phyloP scores from a whole-genome alignment of 2,888 invertebrate species.

The Eupithecia vulgata region DNA sequence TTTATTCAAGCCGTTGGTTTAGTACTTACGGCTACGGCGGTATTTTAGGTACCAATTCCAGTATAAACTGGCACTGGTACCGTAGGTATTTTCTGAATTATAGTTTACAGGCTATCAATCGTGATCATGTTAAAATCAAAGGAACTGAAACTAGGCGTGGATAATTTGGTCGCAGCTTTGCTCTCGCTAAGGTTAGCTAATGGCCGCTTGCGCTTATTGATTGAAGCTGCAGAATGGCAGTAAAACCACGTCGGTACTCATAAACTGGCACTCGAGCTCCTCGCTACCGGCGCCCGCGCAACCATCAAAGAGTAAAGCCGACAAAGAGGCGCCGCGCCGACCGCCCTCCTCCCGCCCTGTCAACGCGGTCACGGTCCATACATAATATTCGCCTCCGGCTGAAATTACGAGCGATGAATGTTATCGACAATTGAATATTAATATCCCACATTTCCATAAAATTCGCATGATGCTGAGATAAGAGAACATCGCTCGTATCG shows the following conservation, averaged over 20 bases:
- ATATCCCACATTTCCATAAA: slow-evolving; percentile 68
- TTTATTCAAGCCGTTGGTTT: neutral
- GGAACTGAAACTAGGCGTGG: slow-evolving; percentile 48
- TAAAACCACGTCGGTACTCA: slow-evolving; percentile 75
- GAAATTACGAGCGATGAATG: slow-evolving; percentile 73
- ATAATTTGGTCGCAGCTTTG: slow-evolving; percentile 55
- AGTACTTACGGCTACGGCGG: too few relatives aligned
- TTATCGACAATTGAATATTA: slow-evolving; percentile 76
- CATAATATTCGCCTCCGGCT: slow-evolving; percentile 70
- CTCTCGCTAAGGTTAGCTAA: slow-evolving; percentile 59
- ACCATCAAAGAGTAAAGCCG: slow-evolving; percentile 72
- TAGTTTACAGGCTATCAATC: slow-evolving; percentile 23
- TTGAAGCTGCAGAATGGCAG: slow-evolving; percentile 70
- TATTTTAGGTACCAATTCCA: too few relatives aligned
- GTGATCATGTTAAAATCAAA: slow-evolving; percentile 42
- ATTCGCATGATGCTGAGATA: slow-evolving; percentile 58
- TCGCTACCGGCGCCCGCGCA: slow-evolving; percentile 76
- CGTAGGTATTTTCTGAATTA: neutral
- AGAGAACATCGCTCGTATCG: slow-evolving; percentile 49
- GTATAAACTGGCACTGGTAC: too few relatives aligned
- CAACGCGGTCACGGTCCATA: slow-evolving; percentile 78
- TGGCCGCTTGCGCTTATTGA: slow-evolving; percentile 67
- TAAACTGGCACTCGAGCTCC: slow-evolving; percentile 77
- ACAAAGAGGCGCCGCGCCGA: slow-evolving; percentile 72
- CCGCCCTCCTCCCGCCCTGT: slow-evolving; percentile 67